Percentiles rank a stretch among this genome's conserved stretches.
phyloP scores from a whole-genome alignment of 2,888 invertebrate genomes.

The Drosophila mercatorum region DNA sequence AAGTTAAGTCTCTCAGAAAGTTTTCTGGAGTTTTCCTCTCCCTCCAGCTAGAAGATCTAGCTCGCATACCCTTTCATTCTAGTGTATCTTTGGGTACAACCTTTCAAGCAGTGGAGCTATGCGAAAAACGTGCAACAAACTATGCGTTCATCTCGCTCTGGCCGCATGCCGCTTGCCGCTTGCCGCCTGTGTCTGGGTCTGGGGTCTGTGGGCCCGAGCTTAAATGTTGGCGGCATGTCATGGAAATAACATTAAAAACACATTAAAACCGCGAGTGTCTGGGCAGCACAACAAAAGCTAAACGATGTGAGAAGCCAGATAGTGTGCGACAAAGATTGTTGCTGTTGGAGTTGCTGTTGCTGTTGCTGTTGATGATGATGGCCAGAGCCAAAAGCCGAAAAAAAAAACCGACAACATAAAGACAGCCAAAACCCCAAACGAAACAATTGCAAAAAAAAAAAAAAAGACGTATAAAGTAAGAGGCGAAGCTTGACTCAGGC shows the following conservation, averaged over 20 bases:
- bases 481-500: constrained; percentile 26
- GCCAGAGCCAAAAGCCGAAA: constrained; percentile 54
- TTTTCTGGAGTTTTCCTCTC: too few species aligned
- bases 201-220: constrained; percentile 59
- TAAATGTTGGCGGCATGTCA: constrained; percentile 79
- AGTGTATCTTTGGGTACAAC: constrained; percentile 17
- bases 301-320: constrained; percentile 78
- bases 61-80: not conserved
- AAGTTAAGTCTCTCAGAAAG: too few species aligned
- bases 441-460: constrained; percentile 47
- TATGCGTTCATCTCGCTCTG: constrained; percentile 65
- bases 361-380: constrained; percentile 56
- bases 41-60: too few species aligned
- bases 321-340: constrained; percentile 64
- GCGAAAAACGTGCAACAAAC: constrained; percentile 73
- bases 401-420: constrained; percentile 19
- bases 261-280: constrained; percentile 80
- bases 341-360: constrained; percentile 5
- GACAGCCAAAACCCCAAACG: constrained; percentile 14
- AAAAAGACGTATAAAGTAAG: constrained; percentile 1
- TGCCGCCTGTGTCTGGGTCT: not conserved
- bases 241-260: constrained; percentile 81
- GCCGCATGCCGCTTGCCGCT: constrained; percentile 9
- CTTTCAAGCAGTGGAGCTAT: constrained; percentile 39
- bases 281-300: constrained; percentile 71